Evolutionary conservation across 30 jellyfish, hydroid and myxozoan genomes (phyloP), one percentile per base, ranked within the genome.

Genomic region (Aurelia sp.): DNA sequence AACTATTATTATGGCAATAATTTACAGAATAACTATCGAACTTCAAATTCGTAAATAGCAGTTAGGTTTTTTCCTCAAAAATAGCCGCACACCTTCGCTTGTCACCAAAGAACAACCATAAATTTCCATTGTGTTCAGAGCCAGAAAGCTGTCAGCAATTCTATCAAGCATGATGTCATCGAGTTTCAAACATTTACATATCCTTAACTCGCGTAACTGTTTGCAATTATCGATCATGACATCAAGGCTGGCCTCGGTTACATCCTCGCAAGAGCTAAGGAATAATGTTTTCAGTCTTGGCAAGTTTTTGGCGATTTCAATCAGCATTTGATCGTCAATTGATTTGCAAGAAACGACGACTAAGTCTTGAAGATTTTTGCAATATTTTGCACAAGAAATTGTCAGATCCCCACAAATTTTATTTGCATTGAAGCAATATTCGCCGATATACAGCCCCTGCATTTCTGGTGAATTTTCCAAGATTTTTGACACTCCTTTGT

Each of bases 191-290:
- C 91, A 66, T 30, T 82, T 69, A 73, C 91, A 82, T 18, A 82
- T 30, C 69, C 81, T 67, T 51, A 82, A 57, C 19, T 65, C 65
- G 21, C 81, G 64, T 63, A 82, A 55, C 15, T 21, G 50, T 16
- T 44, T 35, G 27, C 59, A 38, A 1, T 38, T 31, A 16, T 31
- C 52, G 6, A 48, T 7, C 58, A 82, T 82, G 7, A 78, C 67
- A n/a, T 68, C 71, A 10, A 82, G 61, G 53, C 91, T 78, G 24
- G 62, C 44, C 61, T 22, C 72, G 72, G 77, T 67, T 13, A 82
- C 69, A 50, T 82, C 67, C 33, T 18, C 17, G 70, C 91, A 82
- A 38, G 91, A 82, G 58, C 91, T 69, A 3, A 82, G 84, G 13
- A 58, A 38, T 69, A 82, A 51, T 16, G 75, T 67, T 21, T 69